Evolutionary conservation across 2,113 vertebrate genomes (phyloP), one percentile per base, ranked within the genome.

Genomic region (Nesogale talazaci): DNA sequence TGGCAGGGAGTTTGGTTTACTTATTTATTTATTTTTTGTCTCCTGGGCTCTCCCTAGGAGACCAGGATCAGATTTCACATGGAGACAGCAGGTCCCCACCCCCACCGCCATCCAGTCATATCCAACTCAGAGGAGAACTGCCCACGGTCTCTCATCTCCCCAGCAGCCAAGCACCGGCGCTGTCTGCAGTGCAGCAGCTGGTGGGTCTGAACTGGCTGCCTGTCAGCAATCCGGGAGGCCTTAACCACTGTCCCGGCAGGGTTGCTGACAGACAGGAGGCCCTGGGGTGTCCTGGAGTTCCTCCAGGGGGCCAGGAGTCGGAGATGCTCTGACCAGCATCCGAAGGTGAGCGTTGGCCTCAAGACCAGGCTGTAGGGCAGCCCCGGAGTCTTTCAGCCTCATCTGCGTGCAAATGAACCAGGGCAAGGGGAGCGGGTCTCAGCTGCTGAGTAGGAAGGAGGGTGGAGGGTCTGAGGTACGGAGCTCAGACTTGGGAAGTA

Each of bases 301-400:
- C 74, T 69, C 56, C 31, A n/a, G 1, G 0, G 27, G 5, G 3
- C 74, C 22, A 25, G 27, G 25, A 79, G 23, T 75, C 16, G 29
- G 34, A 22, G 80, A 29, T 57, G 52, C 40, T 46, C 11, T 29
- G 57, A 59, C 70, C 92, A n/a, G 1, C 27, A 69, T 10, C 15
- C 14, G 17, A 81, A 84, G 40, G 31, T 76, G 52, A 75, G 46
- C 31, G 34, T 10, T 34, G 34, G 15, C 63, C 52, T 74, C 23
- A 34, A 69, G 42, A 67, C 52, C 22, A 77, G 36, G 4, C 59
- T 46, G 3, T 81, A 67, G 42, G 69, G 61, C 89, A 92, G 38
- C 36, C 27, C 69, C 34, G 75, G n/a, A 52, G 11, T 69, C 61
- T 83, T 95, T 74, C 74, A 38, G 42, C 86, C 92, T 87, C 89